Evolutionary conservation across 2,797 vertebrate genomes (phyloP).

Genomic region (Oophaga sylvatica): DNA sequence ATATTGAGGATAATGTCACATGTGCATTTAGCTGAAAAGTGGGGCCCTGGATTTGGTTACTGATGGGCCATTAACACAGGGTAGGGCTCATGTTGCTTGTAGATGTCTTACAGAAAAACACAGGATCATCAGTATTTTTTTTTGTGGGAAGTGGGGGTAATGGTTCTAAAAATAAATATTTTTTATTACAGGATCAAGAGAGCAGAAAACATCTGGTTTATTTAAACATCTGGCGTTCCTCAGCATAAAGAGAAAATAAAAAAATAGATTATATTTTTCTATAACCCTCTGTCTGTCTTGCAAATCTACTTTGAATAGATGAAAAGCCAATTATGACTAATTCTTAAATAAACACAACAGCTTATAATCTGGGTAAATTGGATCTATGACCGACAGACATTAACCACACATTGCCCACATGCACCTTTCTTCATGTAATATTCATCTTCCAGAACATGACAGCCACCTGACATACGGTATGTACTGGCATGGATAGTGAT

Average conservation of each 20-base stretch:
- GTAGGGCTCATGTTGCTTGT: too few relatives aligned
- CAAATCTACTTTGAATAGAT: constrained; percentile 51
- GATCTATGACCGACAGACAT: constrained; percentile 19
- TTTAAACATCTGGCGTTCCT: background rate
- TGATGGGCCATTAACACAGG: too few relatives aligned
- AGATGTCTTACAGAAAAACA: too few relatives aligned
- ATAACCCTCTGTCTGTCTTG: constrained; percentile 40
- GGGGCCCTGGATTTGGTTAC: too few relatives aligned
- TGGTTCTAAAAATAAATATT: background rate
- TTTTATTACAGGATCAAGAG: too few relatives aligned
- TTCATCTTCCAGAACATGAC: background rate
- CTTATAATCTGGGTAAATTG: constrained; percentile 30
- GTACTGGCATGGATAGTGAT: background rate
- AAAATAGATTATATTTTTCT: constrained; percentile 46
- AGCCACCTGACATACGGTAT: background rate
- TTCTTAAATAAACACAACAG: constrained; percentile 42
- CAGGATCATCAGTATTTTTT: too few relatives aligned
- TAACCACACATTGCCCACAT: background rate
- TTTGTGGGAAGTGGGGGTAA: background rate
- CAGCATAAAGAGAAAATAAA: background rate
- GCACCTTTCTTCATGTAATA: background rate
- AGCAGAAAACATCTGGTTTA: too few relatives aligned
- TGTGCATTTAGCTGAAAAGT: too few relatives aligned
- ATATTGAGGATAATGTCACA: too few relatives aligned
- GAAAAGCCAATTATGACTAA: constrained; percentile 44